Percentiles rank a stretch among this genome's conserved stretches.
These are phyloP conservation scores for Vandiemenella viatica DNA, from an alignment of 2,888 invertebrate genomes.

Conservation along the genomic window DNA sequence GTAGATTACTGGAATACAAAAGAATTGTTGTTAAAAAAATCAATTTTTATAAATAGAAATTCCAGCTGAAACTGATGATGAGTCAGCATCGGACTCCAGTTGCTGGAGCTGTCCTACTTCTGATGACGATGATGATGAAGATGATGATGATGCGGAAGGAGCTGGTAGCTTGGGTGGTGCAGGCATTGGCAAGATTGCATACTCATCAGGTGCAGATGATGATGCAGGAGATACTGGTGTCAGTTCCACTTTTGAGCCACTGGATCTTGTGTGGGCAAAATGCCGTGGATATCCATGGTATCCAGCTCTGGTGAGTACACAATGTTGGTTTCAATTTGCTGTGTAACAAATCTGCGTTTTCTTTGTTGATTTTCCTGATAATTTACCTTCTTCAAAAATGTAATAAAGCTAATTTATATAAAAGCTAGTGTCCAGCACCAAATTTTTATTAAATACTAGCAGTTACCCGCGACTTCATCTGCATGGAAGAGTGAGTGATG, in stretches of 20 bases:
- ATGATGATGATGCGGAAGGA: slow-evolving; percentile 9
- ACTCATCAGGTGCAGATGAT: not conserved
- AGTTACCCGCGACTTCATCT: too few species aligned
- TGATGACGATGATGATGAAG: slow-evolving; percentile 18
- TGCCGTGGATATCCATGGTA: slow-evolving; percentile 96
- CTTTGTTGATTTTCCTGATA: too few species aligned
- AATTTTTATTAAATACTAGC: too few species aligned
- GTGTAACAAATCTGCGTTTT: not conserved
- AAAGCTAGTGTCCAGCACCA: too few species aligned
- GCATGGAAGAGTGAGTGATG: too few species aligned
- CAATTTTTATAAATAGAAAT: too few species aligned
- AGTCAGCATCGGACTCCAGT: slow-evolving; percentile 30
- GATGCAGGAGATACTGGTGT: not conserved
- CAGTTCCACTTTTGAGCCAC: slow-evolving; percentile 53
- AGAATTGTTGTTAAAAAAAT: too few species aligned
- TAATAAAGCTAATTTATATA: too few species aligned
- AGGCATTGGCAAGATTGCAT: not conserved
- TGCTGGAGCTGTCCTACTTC: slow-evolving; percentile 28
- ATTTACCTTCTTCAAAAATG: too few species aligned
- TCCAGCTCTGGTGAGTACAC: slow-evolving; percentile 55
- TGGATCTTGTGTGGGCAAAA: slow-evolving; percentile 94
- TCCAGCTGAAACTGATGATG: slow-evolving; percentile 29
- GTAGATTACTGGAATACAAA: too few species aligned
- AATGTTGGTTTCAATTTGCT: slow-evolving; percentile 7
- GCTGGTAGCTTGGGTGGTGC: not conserved